phyloP scores from a whole-genome alignment of 2,888 invertebrate genomes.

The Lumbricus terrestris region DNA sequence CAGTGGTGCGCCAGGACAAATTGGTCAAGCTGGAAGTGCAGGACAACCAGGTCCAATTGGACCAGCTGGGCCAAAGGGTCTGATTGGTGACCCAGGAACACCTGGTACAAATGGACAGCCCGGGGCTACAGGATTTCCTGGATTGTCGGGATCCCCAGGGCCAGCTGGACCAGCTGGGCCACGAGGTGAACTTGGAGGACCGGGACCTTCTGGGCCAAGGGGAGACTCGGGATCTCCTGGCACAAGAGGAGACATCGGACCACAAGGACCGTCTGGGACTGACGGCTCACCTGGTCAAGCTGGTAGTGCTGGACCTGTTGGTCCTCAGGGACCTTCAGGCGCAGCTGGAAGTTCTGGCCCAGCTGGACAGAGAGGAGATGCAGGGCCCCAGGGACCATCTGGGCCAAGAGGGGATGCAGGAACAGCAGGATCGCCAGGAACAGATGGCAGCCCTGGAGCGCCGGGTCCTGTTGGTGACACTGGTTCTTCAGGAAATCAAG shows the following conservation, averaged over 20 bases:
- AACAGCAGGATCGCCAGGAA: constrained; percentile 37
- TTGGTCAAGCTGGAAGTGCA: constrained; percentile 14
- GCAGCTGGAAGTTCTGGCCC: constrained; percentile 21
- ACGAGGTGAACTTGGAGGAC: constrained; percentile 13
- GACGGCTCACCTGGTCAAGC: constrained; percentile 27
- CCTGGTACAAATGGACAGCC: constrained; percentile 30
- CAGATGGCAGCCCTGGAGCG: background rate
- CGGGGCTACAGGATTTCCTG: constrained; percentile 28
- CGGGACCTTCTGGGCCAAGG: constrained; percentile 29
- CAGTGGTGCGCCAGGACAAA: background rate
- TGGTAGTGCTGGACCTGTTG: constrained; percentile 7
- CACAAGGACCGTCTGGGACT: constrained; percentile 32
- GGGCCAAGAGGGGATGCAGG: constrained; percentile 31
- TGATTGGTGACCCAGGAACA: constrained; percentile 23
- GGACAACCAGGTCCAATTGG: constrained; percentile 28
- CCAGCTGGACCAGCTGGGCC: constrained; percentile 25
- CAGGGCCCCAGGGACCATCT: constrained; percentile 23
- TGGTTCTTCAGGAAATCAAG: constrained; percentile 23
- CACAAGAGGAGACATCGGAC: constrained; percentile 12
- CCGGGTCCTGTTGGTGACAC: constrained; percentile 16
- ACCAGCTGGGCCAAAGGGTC: constrained; percentile 29
- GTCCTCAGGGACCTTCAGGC: constrained; percentile 25
- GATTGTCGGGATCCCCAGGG: constrained; percentile 23
- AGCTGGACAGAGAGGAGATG: constrained; percentile 27
- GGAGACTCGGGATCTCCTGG: constrained; percentile 21